Conservation (phyloP, 2,888 invertebrate genomes). For the Siphonodentalium dalli region DNA sequence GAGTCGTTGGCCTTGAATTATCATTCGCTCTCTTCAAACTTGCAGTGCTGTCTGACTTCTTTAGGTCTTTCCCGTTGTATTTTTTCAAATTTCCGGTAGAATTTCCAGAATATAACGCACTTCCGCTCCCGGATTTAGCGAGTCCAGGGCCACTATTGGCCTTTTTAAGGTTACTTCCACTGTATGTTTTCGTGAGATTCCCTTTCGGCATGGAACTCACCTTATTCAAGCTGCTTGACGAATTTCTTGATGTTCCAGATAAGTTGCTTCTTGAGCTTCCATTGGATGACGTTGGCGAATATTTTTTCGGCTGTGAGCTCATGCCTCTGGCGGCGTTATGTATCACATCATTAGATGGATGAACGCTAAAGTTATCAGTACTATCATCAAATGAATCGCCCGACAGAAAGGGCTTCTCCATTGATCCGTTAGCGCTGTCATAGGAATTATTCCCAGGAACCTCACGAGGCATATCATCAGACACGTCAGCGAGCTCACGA, state of each 20-base stretch:
- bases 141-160: conserved; percentile 41
- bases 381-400: too few relatives aligned
- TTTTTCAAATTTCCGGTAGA: conserved; percentile 35
- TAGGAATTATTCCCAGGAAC: too few relatives aligned
- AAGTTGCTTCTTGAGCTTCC: conserved; percentile 15
- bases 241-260: conserved; percentile 2
- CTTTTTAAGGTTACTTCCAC: too few relatives aligned
- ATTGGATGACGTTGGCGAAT: not conserved
- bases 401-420: too few relatives aligned
- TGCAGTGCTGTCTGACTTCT: conserved; percentile 47
- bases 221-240: too few relatives aligned
- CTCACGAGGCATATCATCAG: too few relatives aligned
- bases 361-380: too few relatives aligned
- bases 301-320: not conserved
- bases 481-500: too few relatives aligned
- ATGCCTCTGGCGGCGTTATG: not conserved
- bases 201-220: too few relatives aligned
- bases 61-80: conserved; percentile 28
- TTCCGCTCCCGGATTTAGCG: conserved; percentile 36
- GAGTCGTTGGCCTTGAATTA: conserved; percentile 44
- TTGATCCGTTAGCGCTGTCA: too few relatives aligned
- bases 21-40: conserved; percentile 63
- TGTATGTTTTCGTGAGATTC: conserved; percentile 15
- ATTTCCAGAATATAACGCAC: conserved; percentile 24
- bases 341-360: too few relatives aligned